A percentile compares a stretch with the other conserved stretches of the same genome.
Conservation (phyloP, 2,888 invertebrate species). For the Bombylius discolor region DNA sequence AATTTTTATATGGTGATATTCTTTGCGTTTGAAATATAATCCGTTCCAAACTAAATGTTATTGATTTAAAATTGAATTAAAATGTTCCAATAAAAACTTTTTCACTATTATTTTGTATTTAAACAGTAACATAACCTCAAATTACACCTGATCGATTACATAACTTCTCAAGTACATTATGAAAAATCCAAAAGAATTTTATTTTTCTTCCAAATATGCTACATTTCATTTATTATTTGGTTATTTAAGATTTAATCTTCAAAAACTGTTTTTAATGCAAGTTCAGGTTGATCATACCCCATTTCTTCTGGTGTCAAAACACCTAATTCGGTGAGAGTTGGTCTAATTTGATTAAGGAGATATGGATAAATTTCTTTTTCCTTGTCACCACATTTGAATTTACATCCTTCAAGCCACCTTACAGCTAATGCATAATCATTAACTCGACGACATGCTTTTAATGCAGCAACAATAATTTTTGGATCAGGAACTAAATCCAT, state of each 20-base stretch:
- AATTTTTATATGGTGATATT: too few relatives aligned
- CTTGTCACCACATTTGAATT: conserved; percentile 70
- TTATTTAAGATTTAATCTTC: conserved; percentile 35
- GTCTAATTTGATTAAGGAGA: conserved; percentile 77
- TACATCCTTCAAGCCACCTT: conserved; percentile 84
- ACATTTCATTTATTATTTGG: too few relatives aligned
- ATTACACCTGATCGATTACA: not conserved
- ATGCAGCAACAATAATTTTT: conserved; percentile 68
- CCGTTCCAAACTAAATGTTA: too few relatives aligned
- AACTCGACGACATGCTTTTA: conserved; percentile 82
- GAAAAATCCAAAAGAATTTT: too few relatives aligned
- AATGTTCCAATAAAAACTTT: too few relatives aligned
- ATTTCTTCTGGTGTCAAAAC: conserved; percentile 89
- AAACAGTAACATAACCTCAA: not conserved
- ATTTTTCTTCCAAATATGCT: too few relatives aligned
- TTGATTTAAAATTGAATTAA: too few relatives aligned
- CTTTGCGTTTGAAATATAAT: too few relatives aligned
- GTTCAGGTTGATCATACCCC: conserved; percentile 93
- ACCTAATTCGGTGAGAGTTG: conserved; percentile 86
- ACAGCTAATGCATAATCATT: conserved; percentile 90
- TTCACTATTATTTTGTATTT: too few relatives aligned
- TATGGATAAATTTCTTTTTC: conserved; percentile 74
- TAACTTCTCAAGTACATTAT: not conserved
- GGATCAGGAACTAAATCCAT: conserved; percentile 92
- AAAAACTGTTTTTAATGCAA: conserved; percentile 65